Evolutionary conservation across 2,113 vertebrate genomes (phyloP), one percentile per base, ranked within the genome.

Genomic region (Tragelaphus buxtoni): DNA sequence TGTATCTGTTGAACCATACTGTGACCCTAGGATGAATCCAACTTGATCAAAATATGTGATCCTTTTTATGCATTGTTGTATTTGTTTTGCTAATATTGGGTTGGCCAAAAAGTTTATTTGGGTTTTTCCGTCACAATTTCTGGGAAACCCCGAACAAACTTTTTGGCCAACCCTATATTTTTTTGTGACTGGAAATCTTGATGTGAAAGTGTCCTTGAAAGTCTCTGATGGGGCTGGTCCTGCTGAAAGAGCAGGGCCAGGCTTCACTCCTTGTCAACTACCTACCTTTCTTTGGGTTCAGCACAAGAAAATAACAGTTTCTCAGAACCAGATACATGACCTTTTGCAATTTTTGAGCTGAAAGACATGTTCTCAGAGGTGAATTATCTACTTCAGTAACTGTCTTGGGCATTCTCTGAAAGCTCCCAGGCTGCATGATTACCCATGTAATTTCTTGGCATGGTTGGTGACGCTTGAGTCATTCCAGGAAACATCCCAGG

Each of bases 371-470:
- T 61, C 80, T 92, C 88, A 91, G 83, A 63, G 63, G 51, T 76
- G 82, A 91, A 49, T 91, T 94, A 92, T 83, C 88, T 95, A 42
- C 77, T 90, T 91, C 53, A 26, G 58, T 76, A 56, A 77, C 82
- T 1, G 10, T 69, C 77, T 51, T 56, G 51, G 80, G 86, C 89
- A 30, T 85, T 83, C 58, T 63, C 77, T 32, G 76, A 45, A 55
- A 89, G 92, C 32, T 39, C 72, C 22, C 14, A 82, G 58, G 49
- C 18, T 74, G 91, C 55, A 18, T 79, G 56, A 96, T 90, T 85
- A 69, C 63, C 93, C 5, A 0, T 74, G 84, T 95, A 91, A 96
- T 96, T 85, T 95, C 77, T 96, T 97, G 97, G 97, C 95, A 28
- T 16, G 18, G 51, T 30, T 60, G 53, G 90, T 28, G 88, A 94